Evolutionary conservation across 2,113 vertebrate genomes (phyloP).

Genomic region (Cygnus buccinator): DNA sequence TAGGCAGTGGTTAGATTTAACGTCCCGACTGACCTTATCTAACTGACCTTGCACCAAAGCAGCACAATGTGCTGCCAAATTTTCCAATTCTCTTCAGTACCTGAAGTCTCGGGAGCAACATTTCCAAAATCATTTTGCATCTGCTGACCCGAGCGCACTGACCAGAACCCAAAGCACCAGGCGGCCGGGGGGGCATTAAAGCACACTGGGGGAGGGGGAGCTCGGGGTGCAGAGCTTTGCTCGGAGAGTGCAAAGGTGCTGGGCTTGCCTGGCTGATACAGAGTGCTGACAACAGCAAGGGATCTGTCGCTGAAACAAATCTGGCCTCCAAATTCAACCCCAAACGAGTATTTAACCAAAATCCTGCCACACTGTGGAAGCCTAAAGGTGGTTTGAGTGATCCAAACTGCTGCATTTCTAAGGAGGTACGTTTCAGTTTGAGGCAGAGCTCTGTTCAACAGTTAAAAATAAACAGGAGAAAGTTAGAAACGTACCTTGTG

Average conservation of each 20-base stretch:
- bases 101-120: constrained; percentile 26
- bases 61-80: constrained; percentile 46
- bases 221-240: neutral
- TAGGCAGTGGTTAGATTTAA: constrained; percentile 50
- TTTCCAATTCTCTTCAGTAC: constrained; percentile 43
- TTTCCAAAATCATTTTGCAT: constrained; percentile 23
- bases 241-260: neutral
- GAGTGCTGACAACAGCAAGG: neutral
- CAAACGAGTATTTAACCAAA: neutral
- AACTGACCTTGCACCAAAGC: constrained; percentile 66
- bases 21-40: constrained; percentile 52
- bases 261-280: neutral
- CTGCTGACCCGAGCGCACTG: neutral
- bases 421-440: neutral
- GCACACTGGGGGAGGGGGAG: neutral
- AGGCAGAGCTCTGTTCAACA: neutral
- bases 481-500: neutral
- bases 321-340: neutral
- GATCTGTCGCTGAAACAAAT: neutral
- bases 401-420: neutral
- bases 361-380: neutral
- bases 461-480: neutral
- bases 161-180: neutral
- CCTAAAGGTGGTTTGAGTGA: neutral
- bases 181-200: neutral